phyloP scores from a whole-genome alignment of 37 sponge, comb jelly and placozoan species.

The Cladorhizidae sp. region DNA sequence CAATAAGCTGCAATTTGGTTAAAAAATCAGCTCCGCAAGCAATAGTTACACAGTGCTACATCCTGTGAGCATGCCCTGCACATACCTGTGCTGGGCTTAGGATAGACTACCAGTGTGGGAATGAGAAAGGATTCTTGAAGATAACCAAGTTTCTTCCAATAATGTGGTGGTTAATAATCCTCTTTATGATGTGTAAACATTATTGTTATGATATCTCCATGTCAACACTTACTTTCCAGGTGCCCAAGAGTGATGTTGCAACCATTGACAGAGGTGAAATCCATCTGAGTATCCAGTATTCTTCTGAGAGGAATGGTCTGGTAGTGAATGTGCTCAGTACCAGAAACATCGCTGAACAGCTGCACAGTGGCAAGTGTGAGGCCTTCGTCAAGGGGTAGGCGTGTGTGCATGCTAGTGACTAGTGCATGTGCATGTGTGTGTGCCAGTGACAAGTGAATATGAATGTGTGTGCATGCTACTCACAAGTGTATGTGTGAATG shows the following conservation, averaged over 20 bases:
- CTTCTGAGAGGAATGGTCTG: background rate
- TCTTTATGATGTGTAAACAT: too few relatives aligned
- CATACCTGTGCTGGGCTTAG: too few relatives aligned
- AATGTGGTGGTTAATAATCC: too few relatives aligned
- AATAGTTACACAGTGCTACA: too few relatives aligned
- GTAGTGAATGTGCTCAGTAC: constrained; percentile 13
- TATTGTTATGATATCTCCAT: too few relatives aligned
- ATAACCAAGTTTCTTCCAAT: too few relatives aligned
- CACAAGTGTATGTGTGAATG: background rate
- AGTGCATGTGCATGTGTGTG: background rate
- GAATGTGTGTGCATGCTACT: background rate
- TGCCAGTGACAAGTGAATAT: background rate
- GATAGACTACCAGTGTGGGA: too few relatives aligned
- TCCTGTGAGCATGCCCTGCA: too few relatives aligned
- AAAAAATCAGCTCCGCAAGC: too few relatives aligned
- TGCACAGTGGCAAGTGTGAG: constrained; percentile 15
- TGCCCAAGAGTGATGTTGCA: background rate
- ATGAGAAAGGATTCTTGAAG: too few relatives aligned
- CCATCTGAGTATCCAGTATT: constrained; percentile 26
- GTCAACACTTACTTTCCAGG: background rate
- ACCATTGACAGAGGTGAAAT: constrained; percentile 9
- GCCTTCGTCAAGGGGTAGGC: constrained; percentile 39
- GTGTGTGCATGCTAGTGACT: background rate
- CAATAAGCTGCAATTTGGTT: too few relatives aligned
- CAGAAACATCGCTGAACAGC: background rate